Evolutionary conservation across 2,113 vertebrate species (phyloP).

Genomic region (Nematolebias whitei): DNA sequence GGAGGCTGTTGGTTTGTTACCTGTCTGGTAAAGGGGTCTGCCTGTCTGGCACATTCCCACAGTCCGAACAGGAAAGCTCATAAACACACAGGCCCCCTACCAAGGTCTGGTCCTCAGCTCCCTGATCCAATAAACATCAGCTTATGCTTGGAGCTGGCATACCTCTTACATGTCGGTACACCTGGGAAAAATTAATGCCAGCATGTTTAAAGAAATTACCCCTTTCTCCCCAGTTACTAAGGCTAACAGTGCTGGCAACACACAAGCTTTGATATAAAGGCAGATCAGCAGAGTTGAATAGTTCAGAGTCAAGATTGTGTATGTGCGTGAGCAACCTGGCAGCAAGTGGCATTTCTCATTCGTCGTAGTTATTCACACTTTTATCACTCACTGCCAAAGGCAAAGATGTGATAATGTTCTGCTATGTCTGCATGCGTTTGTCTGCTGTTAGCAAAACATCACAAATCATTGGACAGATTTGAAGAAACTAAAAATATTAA

Average conservation of each 20-base stretch:
- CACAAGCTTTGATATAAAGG: constrained; percentile 60
- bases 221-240: constrained; percentile 55
- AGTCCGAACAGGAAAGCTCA: constrained; percentile 72
- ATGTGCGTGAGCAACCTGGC: constrained; percentile 40
- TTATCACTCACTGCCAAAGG: background rate
- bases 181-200: constrained; percentile 77
- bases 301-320: constrained; percentile 60
- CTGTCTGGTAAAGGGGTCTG: constrained; percentile 60
- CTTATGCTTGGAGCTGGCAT: constrained; percentile 66
- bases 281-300: constrained; percentile 61
- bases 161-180: constrained; percentile 60
- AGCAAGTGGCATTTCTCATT: constrained; percentile 33
- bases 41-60: constrained; percentile 62
- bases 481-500: no score
- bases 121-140: constrained; percentile 69
- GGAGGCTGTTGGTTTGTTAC: constrained; percentile 63
- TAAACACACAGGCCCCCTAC: constrained; percentile 73
- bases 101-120: constrained; percentile 65
- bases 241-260: constrained; percentile 47
- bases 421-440: no score
- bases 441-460: no score
- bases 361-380: constrained; percentile 17
- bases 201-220: constrained; percentile 74
- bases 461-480: no score
- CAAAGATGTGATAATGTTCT: no score